Evolutionary conservation across 2,797 vertebrate genomes (phyloP).

Genomic region (Gobio occitaniae): DNA sequence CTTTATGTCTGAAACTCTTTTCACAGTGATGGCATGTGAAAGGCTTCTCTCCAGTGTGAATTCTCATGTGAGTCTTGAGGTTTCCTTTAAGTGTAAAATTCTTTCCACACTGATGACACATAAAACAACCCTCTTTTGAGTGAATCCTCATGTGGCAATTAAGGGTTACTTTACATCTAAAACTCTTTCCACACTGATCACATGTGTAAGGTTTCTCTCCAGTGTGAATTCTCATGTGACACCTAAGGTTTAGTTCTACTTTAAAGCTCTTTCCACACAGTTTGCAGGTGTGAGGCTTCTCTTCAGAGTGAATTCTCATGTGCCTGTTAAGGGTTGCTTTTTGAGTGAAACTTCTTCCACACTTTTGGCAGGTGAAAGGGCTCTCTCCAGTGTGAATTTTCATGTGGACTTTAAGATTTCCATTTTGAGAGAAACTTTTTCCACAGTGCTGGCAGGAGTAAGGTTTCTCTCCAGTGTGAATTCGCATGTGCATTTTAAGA

Average conservation of each 20-base stretch:
- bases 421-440: neutral
- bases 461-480: neutral
- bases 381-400: neutral
- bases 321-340: neutral
- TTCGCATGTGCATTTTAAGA: neutral
- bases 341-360: neutral
- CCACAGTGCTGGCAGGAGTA: neutral
- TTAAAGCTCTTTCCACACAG: neutral
- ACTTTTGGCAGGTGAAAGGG: neutral
- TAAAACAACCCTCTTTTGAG: neutral
- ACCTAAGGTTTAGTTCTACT: neutral
- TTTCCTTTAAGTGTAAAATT: neutral
- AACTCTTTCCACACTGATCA: conserved; percentile 19
- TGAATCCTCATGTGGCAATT: neutral
- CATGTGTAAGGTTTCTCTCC: conserved; percentile 8
- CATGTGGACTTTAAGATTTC: neutral
- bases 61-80: neutral
- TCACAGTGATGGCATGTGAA: neutral
- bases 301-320: neutral
- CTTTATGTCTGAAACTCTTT: neutral
- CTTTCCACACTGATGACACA: neutral
- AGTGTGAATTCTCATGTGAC: neutral
- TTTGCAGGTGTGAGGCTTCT: neutral
- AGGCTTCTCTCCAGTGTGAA: conserved; percentile 13
- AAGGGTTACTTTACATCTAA: conserved; percentile 6